These are phyloP conservation scores for Camponotus pennsylvanicus DNA, from an alignment of 1,140 invertebrate genomes.

Conservation along the genomic window DNA sequence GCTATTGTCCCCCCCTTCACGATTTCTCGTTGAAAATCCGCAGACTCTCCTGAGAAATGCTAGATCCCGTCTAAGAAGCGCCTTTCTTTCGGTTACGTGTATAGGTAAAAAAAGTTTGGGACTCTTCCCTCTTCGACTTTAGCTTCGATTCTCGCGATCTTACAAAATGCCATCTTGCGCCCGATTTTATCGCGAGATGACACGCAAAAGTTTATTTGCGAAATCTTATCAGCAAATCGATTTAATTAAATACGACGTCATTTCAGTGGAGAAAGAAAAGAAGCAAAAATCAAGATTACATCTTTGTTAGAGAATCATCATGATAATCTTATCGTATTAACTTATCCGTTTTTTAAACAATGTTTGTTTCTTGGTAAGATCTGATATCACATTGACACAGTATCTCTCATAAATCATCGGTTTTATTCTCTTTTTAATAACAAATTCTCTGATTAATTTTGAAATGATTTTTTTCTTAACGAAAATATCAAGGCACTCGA, in stretches of 20 bases:
- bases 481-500: no score
- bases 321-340: no score
- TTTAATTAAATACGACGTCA: not conserved
- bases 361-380: no score
- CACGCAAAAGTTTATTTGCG: not conserved
- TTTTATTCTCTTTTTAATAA: not conserved
- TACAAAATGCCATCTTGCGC: no score
- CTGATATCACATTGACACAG: no score
- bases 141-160: not conserved
- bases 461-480: no score
- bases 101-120: not conserved
- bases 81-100: not conserved
- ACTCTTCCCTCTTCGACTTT: not conserved
- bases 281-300: not conserved
- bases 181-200: not conserved
- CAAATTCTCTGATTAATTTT: no score
- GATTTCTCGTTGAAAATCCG: no score
- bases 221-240: conserved; percentile 11
- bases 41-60: no score
- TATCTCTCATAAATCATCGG: no score
- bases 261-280: not conserved
- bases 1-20: no score
- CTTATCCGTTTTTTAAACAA: no score
- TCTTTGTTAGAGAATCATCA: not conserved
- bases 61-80: not conserved